Evolutionary conservation across 2,888 invertebrate genomes (phyloP).

Genomic region (Parelbella ahira): DNA sequence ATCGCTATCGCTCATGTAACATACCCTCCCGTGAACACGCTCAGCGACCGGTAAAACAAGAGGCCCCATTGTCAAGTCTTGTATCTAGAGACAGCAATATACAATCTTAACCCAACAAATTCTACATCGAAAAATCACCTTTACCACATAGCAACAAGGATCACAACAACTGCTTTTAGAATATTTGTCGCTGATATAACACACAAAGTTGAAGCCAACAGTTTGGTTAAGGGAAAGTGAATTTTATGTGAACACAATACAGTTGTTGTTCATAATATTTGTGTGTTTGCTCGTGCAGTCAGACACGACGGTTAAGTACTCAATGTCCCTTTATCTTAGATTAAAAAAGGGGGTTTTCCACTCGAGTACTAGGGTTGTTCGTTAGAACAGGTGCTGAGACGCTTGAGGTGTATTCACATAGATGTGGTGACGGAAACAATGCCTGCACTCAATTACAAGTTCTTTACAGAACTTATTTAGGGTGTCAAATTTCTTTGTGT

Average conservation of each 20-base stretch:
- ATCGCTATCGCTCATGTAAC: no score
- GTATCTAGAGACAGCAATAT: slow-evolving; percentile 60
- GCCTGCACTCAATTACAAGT: no score
- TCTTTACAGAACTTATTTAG: no score
- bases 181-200: slow-evolving; percentile 35
- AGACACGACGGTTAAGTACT: slow-evolving; percentile 69
- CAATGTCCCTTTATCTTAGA: slow-evolving; percentile 78
- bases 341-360: slow-evolving; percentile 64
- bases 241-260: slow-evolving; percentile 15
- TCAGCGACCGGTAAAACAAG: slow-evolving; percentile 73
- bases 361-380: slow-evolving; percentile 36
- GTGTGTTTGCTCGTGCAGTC: slow-evolving; percentile 37
- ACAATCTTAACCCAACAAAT: slow-evolving; percentile 36
- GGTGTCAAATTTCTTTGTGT: no score
- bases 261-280: slow-evolving; percentile 24
- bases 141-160: slow-evolving; percentile 24
- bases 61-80: slow-evolving; percentile 68
- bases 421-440: no score
- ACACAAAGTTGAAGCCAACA: slow-evolving; percentile 5
- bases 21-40: slow-evolving; percentile 37
- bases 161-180: slow-evolving; percentile 26
- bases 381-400: slow-evolving; percentile 41
- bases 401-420: slow-evolving; percentile 25
- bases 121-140: slow-evolving; percentile 32
- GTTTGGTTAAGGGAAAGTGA: slow-evolving; percentile 8